Conservation (phyloP, 1,140 invertebrate species). For the Rhagoletis pomonella region DNA sequence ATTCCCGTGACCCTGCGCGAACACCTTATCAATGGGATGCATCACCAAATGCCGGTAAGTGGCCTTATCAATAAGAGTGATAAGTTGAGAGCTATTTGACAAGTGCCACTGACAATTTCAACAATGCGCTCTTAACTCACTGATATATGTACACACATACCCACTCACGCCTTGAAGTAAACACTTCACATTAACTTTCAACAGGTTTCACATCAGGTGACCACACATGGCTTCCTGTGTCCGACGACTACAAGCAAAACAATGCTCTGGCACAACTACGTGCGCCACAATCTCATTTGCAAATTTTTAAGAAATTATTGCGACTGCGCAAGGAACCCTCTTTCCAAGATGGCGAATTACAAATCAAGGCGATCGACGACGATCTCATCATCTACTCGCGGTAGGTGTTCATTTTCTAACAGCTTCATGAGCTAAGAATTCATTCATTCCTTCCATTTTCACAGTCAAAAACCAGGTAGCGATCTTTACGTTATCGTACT, state of each 20-base stretch:
- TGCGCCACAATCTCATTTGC: conserved; percentile 67
- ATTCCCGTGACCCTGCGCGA: conserved; percentile 77
- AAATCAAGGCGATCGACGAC: conserved; percentile 65
- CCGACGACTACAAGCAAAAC: conserved; percentile 75
- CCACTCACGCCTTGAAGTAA: background rate
- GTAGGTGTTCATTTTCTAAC: background rate
- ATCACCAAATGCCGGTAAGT: conserved; percentile 74
- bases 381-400: conserved; percentile 66
- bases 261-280: conserved; percentile 76
- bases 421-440: background rate
- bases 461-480: conserved; percentile 63
- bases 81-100: background rate
- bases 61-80: background rate
- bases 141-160: background rate
- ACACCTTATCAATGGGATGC: conserved; percentile 83
- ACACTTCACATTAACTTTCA: background rate
- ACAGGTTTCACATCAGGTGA: conserved; percentile 77
- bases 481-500: conserved; percentile 68
- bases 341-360: conserved; percentile 62
- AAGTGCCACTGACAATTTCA: background rate
- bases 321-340: conserved; percentile 68
- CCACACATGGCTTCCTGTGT: conserved; percentile 82
- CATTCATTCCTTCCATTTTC: background rate
- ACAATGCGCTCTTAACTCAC: background rate
- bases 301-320: conserved; percentile 70